Conservation (phyloP, 1,140 invertebrate species). For the Akabosia matsudoensis region DNA sequence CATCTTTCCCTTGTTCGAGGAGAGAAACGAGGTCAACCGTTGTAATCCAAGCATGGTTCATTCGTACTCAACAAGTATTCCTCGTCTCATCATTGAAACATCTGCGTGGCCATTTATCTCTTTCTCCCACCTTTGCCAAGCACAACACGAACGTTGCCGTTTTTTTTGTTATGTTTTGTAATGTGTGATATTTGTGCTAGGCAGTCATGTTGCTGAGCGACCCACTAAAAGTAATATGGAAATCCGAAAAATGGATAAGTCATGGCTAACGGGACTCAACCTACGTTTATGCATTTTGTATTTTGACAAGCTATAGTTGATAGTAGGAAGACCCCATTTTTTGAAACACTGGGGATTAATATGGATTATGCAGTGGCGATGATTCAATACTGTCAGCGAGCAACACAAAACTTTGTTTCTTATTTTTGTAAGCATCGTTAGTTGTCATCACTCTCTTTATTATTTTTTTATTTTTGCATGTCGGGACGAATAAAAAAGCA, state of each 20-base stretch:
- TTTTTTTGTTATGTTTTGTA: background rate
- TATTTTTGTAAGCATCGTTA: no score
- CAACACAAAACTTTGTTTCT: no score
- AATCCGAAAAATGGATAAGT: slow-evolving; percentile 25
- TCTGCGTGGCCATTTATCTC: slow-evolving; percentile 11
- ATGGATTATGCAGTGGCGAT: no score
- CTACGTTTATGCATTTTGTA: background rate
- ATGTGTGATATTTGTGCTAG: background rate
- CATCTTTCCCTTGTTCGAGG: slow-evolving; percentile 3
- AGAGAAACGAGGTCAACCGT: slow-evolving; percentile 22
- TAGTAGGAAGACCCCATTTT: no score
- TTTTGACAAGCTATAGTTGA: background rate
- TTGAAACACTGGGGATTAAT: no score
- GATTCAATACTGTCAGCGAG: no score
- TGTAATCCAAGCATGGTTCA: slow-evolving; percentile 10
- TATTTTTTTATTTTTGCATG: no score
- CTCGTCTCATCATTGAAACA: slow-evolving; percentile 6
- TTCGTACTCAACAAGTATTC: slow-evolving; percentile 2
- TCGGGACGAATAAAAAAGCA: no score
- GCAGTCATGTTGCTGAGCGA: background rate
- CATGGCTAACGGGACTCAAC: slow-evolving; percentile 17
- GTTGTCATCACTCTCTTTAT: no score
- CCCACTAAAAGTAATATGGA: slow-evolving; percentile 5
- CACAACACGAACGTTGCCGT: background rate
- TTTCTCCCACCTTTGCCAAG: background rate